Evolutionary conservation across 2,113 vertebrate species (phyloP).

Genomic region (Podarcis raffonei): DNA sequence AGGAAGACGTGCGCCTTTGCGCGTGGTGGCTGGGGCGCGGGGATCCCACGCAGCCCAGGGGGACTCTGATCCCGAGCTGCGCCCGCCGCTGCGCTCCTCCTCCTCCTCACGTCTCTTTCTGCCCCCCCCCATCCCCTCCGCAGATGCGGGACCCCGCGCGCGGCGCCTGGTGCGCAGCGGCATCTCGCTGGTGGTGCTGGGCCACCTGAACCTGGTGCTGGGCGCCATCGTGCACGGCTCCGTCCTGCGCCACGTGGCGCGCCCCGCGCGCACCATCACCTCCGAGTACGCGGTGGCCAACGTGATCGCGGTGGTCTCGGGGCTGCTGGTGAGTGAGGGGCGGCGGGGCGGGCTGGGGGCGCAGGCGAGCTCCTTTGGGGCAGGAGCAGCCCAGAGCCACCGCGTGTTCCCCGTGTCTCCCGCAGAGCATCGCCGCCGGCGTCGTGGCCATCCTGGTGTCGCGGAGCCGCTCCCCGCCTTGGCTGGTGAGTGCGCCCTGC

Average conservation of each 20-base stretch:
- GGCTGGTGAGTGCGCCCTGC: slow-evolving; percentile 63
- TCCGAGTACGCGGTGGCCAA: slow-evolving; percentile 86
- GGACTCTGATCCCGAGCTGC: too few species aligned
- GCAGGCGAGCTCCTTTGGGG: too few species aligned
- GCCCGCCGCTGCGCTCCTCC: too few species aligned
- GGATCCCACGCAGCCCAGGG: too few species aligned
- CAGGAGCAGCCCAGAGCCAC: neutral
- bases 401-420: neutral
- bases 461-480: slow-evolving; percentile 75
- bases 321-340: slow-evolving; percentile 82
- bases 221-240: slow-evolving; percentile 91
- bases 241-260: slow-evolving; percentile 88
- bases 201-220: slow-evolving; percentile 88
- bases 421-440: slow-evolving; percentile 85
- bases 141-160: slow-evolving; percentile 80
- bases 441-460: slow-evolving; percentile 89
- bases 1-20: too few species aligned
- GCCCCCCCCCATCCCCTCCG: neutral
- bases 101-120: neutral
- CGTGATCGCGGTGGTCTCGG: slow-evolving; percentile 88
- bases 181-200: slow-evolving; percentile 86
- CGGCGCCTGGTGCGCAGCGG: slow-evolving; percentile 85
- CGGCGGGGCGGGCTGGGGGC: too few species aligned
- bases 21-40: too few species aligned
- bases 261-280: slow-evolving; percentile 75